Conservation (phyloP, 2,888 invertebrate species). For the Erpobdella octoculata region DNA sequence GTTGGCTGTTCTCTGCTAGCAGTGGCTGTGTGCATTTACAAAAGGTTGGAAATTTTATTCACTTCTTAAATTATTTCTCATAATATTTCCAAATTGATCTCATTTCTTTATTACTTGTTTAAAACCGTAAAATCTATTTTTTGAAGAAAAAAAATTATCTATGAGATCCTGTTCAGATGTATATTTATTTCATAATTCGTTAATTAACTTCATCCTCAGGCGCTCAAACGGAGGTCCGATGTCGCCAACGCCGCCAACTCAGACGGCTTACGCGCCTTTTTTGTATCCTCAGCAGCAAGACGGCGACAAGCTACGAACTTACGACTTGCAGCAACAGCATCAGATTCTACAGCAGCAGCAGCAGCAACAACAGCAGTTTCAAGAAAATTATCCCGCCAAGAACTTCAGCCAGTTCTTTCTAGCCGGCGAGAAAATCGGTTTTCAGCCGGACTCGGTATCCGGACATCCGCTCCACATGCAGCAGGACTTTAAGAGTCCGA, state of each 20-base stretch:
- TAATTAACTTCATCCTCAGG: too few species aligned
- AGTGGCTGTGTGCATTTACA: conserved; percentile 20
- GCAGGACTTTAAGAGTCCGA: not conserved
- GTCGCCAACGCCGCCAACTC: not conserved
- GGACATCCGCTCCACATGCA: not conserved
- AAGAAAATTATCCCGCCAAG: not conserved
- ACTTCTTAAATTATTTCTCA: not conserved
- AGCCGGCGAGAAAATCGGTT: too few species aligned
- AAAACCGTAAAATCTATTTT: not conserved
- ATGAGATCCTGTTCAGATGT: not conserved
- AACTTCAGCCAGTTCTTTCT: too few species aligned
- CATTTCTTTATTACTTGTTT: not conserved
- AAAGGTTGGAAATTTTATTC: conserved; percentile 1
- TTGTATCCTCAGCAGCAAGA: not conserved
- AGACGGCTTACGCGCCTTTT: not conserved
- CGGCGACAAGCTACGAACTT: not conserved
- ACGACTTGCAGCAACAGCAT: not conserved
- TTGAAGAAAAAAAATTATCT: not conserved
- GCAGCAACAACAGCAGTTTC: not conserved
- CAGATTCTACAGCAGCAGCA: too few species aligned
- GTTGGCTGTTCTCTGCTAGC: conserved; percentile 20
- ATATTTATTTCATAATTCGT: not conserved
- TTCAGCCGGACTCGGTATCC: too few species aligned
- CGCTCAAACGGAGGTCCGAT: too few species aligned
- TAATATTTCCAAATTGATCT: not conserved